These are phyloP conservation scores for Drosophila sproati DNA, from an alignment of 1,140 invertebrate species.

Conservation along the genomic window DNA sequence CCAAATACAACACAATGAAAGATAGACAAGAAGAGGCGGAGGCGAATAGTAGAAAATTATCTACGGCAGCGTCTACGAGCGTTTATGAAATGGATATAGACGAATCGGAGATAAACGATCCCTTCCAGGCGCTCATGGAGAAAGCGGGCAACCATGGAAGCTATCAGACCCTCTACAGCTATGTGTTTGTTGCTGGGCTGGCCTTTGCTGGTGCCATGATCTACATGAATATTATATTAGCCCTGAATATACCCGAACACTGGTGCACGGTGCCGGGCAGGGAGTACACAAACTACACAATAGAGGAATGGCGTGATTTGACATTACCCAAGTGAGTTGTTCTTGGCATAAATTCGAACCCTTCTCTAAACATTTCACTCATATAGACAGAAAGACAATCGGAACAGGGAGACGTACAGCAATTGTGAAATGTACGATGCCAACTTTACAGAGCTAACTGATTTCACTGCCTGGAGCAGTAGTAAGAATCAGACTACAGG, in stretches of 20 bases:
- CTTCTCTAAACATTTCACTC: not conserved
- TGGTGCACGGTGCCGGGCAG: slow-evolving; percentile 86
- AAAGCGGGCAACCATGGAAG: slow-evolving; percentile 85
- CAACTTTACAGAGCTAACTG: slow-evolving; percentile 72
- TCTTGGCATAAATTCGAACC: not conserved
- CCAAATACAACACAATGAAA: slow-evolving; percentile 47
- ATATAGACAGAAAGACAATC: slow-evolving; percentile 71
- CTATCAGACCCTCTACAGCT: slow-evolving; percentile 85
- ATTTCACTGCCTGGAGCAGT: slow-evolving; percentile 68
- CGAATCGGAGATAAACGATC: slow-evolving; percentile 81
- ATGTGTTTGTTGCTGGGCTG: slow-evolving; percentile 84
- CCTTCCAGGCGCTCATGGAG: slow-evolving; percentile 85
- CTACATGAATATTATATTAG: slow-evolving; percentile 85
- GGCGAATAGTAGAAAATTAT: slow-evolving; percentile 53
- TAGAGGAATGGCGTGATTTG: slow-evolving; percentile 85
- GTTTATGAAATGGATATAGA: slow-evolving; percentile 65
- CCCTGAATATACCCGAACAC: slow-evolving; percentile 86
- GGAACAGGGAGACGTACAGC: slow-evolving; percentile 70
- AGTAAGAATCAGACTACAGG: slow-evolving; percentile 67
- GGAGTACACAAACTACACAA: slow-evolving; percentile 84
- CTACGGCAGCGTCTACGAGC: slow-evolving; percentile 37
- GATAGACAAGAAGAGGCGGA: slow-evolving; percentile 57
- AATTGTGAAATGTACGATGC: slow-evolving; percentile 82
- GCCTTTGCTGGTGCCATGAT: slow-evolving; percentile 82
- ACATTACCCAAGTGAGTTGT: slow-evolving; percentile 85